Evolutionary conservation across 2,888 invertebrate species (phyloP), one percentile per base, ranked within the genome.

Genomic region (Epicampocera succincta): DNA sequence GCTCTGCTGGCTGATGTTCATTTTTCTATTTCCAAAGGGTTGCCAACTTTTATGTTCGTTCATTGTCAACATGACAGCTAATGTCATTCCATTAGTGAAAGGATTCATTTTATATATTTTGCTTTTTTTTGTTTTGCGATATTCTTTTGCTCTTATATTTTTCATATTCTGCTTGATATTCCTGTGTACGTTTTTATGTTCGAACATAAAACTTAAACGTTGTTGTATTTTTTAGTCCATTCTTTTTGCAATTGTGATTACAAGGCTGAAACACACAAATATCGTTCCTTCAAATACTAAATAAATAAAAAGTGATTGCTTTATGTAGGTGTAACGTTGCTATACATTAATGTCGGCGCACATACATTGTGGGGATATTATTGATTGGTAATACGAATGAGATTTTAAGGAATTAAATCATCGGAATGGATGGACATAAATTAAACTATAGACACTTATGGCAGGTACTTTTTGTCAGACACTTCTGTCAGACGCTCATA

Each of bases 31-130:
- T 72, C n/a, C 40, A 50, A 66, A 76, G 76, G 58, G 73, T 74
- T 82, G 81, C 81, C 81, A 82, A 77, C 81, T 74, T 82, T 77
- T 69, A 77, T 77, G 77, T 74, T 82, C 77, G 60, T 74, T 74
- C 77, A 77, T 77, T 77, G 77, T 77, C 81, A 82, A 77, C 81
- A 82, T 82, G 81, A 82, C 77, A 82, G 81, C 68, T 77, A 82
- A 82, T 82, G 81, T 82, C 81, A 82, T 82, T 82, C 81, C 77
- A 82, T 82, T 82, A 82, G 81, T 82, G 73, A 73, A 82, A 69
- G 69, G 77, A 74, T 82, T 76, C 33, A 33, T 33, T 33, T 33
- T 29, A 29, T 29, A 4, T 29, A 29, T 29, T 6, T 29, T 29
- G 29, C 61, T 13, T 76, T 76, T 74, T 58, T 58, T 12, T 21